Evolutionary conservation across 2,113 vertebrate species (phyloP).

Genomic region (Psephotus haematonotus): DNA sequence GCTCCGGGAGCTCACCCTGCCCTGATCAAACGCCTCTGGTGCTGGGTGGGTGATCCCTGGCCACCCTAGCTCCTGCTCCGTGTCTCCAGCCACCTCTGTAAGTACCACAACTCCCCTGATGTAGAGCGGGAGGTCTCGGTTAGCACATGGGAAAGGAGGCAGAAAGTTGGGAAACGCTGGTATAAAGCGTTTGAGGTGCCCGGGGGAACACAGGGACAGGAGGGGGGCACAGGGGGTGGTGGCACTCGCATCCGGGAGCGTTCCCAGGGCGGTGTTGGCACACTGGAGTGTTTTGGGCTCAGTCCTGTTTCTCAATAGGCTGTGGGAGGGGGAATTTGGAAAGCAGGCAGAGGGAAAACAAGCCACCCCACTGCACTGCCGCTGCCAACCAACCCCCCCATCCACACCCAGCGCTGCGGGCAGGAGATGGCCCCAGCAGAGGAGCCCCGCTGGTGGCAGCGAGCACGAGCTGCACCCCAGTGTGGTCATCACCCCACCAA

Average conservation of each 20-base stretch:
- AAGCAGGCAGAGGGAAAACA: constrained; percentile 26
- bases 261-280: background rate
- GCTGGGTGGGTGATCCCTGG: background rate
- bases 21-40: rapidly evolving
- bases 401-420: rapidly evolving
- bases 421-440: background rate
- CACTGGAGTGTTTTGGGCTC: background rate
- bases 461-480: background rate
- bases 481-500: background rate
- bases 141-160: background rate
- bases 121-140: rapidly evolving
- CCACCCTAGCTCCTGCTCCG: background rate
- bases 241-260: background rate
- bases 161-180: background rate
- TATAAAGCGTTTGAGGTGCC: background rate
- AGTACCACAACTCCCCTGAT: background rate
- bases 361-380: background rate
- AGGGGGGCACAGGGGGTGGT: background rate
- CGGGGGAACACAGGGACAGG: rapidly evolving
- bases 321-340: background rate
- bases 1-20: background rate
- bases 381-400: background rate
- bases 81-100: background rate
- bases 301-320: background rate
- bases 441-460: rapidly evolving